Evolutionary conservation across 2,113 vertebrate species (phyloP), one percentile per base, ranked within the genome.

Genomic region (Serinus canaria): DNA sequence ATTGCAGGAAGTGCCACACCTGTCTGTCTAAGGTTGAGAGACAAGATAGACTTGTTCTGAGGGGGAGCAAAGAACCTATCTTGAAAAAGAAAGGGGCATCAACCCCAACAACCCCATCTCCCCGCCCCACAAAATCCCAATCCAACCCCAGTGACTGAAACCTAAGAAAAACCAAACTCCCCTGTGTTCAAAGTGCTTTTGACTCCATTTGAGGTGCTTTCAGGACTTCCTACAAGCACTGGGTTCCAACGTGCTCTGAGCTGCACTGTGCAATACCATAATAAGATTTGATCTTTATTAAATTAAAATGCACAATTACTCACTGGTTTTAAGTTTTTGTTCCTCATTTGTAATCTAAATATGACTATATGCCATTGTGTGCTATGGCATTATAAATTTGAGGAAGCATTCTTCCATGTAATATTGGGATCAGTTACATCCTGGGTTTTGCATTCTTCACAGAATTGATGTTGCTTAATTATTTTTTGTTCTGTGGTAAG

Each of bases 11-110:
- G 33, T 87, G 73, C 90, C 92, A 70, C 87, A 77, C 93, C 87
- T 89, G 47, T 62, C 78, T n/a, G 7, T 72, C 27, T 72, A 18
- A 86, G 64, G 47, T 24, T 80, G 90, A 85, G 58, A 62, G 50
- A 88, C 94, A 46, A 73, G 95, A 91, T 27, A 63, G 79, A 88
- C 93, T 37, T 88, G 95, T 85, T 97, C 55, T 83, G 63, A 83
- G 83, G 20, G 24, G 44, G 39, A 88, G 28, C 55, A 50, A 77
- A 86, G 59, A 86, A 37, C 25, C 20, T 70, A 1, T 22, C 50
- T 41, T 88, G 31, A 68, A 69, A 78, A 91, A 75, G 44, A 64
- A 82, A 77, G 11, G n/a, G 25, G 10, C 66, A 58, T 41, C 15
- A 64, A 46, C 37, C 27, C 19, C 8, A 62, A 25, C 7, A 59